These are phyloP conservation scores for Tupiocoris notatus DNA, from an alignment of 2,888 invertebrate genomes.

Conservation along the genomic window DNA sequence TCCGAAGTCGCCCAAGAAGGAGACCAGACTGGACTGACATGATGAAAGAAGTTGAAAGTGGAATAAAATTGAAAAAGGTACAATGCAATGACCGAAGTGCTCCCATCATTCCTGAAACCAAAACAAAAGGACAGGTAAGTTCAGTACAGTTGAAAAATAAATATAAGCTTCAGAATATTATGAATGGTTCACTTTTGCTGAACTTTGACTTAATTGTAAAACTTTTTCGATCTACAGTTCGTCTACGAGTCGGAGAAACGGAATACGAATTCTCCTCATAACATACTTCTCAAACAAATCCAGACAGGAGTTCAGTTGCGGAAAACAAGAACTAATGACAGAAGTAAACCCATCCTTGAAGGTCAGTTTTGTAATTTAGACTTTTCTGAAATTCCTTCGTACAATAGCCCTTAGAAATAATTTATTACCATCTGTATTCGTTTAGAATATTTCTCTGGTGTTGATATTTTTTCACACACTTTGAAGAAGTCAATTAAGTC, in stretches of 20 bases:
- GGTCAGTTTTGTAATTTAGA: too few relatives aligned
- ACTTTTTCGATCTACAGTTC: constrained; percentile 71
- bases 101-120: constrained; percentile 57
- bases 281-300: constrained; percentile 77
- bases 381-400: too few relatives aligned
- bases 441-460: too few relatives aligned
- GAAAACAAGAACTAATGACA: constrained; percentile 76
- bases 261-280: constrained; percentile 78
- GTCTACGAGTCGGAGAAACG: constrained; percentile 83
- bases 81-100: constrained; percentile 77
- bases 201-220: neutral
- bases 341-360: constrained; percentile 79
- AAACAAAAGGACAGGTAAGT: constrained; percentile 51
- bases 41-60: constrained; percentile 88
- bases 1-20: constrained; percentile 71
- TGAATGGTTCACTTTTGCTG: too few relatives aligned
- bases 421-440: too few relatives aligned
- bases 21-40: constrained; percentile 86
- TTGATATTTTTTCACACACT: too few relatives aligned
- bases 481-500: too few relatives aligned
- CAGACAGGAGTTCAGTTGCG: constrained; percentile 73
- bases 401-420: too few relatives aligned
- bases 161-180: too few relatives aligned
- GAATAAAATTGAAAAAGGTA: constrained; percentile 75
- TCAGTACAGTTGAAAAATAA: too few relatives aligned